A percentile compares a stretch with the other conserved stretches of the same genome.
These are phyloP conservation scores for Oryzias dopingdopingensis DNA, from an alignment of 2,797 vertebrate species.

Conservation along the genomic window DNA sequence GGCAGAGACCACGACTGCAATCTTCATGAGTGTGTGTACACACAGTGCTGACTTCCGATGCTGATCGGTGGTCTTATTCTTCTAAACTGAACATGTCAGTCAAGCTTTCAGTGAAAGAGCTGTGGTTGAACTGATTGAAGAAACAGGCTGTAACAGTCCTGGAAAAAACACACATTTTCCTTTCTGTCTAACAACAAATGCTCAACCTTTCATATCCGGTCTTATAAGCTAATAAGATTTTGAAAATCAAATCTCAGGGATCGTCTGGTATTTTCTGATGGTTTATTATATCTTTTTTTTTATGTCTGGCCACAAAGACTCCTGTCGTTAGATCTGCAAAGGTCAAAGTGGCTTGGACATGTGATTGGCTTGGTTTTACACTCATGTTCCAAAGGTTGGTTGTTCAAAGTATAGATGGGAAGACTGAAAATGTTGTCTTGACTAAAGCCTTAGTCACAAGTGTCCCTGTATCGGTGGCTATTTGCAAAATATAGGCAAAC, in stretches of 20 bases:
- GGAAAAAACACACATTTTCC: background rate
- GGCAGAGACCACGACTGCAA: constrained; percentile 56
- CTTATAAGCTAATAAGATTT: constrained; percentile 16
- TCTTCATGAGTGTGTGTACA: constrained; percentile 23
- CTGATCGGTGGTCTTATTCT: constrained; percentile 49
- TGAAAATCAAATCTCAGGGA: constrained; percentile 12
- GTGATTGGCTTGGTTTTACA: too few relatives aligned
- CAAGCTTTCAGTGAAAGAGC: constrained; percentile 29
- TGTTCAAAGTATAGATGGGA: too few relatives aligned
- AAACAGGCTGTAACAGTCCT: constrained; percentile 1
- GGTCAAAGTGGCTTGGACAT: too few relatives aligned
- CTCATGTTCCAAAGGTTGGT: too few relatives aligned
- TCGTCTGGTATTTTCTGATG: constrained; percentile 2
- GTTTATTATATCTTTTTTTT: constrained; percentile 1
- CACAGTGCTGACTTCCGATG: constrained; percentile 60
- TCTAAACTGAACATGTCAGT: constrained; percentile 43
- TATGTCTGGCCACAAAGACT: background rate
- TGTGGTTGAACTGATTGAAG: constrained; percentile 22
- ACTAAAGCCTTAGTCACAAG: too few relatives aligned
- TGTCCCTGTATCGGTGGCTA: too few relatives aligned
- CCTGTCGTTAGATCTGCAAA: constrained; percentile 7
- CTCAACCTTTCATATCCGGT: constrained; percentile 19
- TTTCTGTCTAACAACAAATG: constrained; percentile 1
- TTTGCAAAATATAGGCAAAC: too few relatives aligned
- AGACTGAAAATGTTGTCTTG: too few relatives aligned